Conservation (phyloP, 2,797 vertebrate genomes). For the Alectoris magna region DNA sequence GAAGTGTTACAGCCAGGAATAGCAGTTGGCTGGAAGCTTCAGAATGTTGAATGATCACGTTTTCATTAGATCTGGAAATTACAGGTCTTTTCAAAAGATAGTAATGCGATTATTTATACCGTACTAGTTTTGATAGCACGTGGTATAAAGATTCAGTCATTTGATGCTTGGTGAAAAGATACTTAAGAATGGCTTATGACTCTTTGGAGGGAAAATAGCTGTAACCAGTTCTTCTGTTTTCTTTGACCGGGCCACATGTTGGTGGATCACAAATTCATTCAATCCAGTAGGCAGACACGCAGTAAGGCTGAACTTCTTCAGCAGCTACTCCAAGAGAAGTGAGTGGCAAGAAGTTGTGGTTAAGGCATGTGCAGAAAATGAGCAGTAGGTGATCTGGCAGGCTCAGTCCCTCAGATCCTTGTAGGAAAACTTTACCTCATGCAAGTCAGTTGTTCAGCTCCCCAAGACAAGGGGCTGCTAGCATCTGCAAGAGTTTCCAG, state of each 20-base stretch:
- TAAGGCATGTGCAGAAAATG: not conserved
- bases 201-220: not conserved
- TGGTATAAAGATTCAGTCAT: not conserved
- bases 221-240: not conserved
- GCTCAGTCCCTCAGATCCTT: not conserved
- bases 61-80: not conserved
- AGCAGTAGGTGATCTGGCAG: not conserved
- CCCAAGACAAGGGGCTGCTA: accelerated
- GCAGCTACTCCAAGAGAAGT: not conserved
- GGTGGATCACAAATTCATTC: not conserved
- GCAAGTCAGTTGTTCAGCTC: not conserved
- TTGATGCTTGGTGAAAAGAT: not conserved
- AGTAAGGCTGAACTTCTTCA: not conserved
- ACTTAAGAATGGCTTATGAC: not conserved
- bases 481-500: not conserved
- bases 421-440: not conserved
- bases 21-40: not conserved
- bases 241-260: not conserved
- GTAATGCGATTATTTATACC: not conserved
- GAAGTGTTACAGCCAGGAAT: not conserved
- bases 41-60: accelerated
- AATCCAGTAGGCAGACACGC: accelerated
- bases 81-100: not conserved
- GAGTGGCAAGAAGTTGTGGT: not conserved
- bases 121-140: not conserved